A percentile compares a stretch with the other conserved stretches of the same genome.
Evolutionary conservation across 2,113 vertebrate genomes (phyloP).

Genomic region (Pelecanoides urinatrix): DNA sequence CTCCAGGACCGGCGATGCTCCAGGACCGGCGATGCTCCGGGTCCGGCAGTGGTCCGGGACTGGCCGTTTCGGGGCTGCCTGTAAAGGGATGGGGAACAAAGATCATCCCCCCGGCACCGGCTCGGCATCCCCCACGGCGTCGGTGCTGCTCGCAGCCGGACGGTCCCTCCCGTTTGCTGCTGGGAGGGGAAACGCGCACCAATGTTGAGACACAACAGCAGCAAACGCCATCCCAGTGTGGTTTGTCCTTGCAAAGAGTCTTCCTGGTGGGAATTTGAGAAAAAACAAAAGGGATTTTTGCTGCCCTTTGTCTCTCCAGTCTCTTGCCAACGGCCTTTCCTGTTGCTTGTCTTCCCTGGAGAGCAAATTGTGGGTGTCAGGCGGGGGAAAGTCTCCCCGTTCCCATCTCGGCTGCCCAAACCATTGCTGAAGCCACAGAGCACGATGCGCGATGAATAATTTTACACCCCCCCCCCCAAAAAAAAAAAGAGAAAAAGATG

Average conservation of each 20-base stretch:
- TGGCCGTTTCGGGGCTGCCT: too few species aligned
- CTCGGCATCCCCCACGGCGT: fast-evolving
- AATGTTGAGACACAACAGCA: neutral
- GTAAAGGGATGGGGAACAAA: neutral
- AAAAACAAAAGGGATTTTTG: neutral
- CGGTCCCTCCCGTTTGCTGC: neutral
- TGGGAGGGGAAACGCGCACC: neutral
- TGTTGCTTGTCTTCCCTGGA: neutral
- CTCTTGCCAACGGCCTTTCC: neutral
- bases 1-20: neutral
- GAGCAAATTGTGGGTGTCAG: neutral
- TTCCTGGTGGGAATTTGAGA: neutral
- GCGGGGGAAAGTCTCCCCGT: neutral
- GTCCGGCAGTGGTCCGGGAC: neutral
- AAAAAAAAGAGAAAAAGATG: neutral
- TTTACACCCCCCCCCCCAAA: neutral
- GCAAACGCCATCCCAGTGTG: neutral
- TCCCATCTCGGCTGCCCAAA: neutral
- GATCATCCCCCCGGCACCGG: neutral
- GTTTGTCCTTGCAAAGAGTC: neutral
- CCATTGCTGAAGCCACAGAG: neutral
- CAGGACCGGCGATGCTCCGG: neutral
- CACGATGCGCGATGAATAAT: neutral
- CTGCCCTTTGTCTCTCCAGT: neutral
- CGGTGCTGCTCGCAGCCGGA: neutral